A percentile compares a stretch with the other conserved stretches of the same genome.
phyloP scores from a whole-genome alignment of 1,140 invertebrate genomes.

The Solenopsis fugax region DNA sequence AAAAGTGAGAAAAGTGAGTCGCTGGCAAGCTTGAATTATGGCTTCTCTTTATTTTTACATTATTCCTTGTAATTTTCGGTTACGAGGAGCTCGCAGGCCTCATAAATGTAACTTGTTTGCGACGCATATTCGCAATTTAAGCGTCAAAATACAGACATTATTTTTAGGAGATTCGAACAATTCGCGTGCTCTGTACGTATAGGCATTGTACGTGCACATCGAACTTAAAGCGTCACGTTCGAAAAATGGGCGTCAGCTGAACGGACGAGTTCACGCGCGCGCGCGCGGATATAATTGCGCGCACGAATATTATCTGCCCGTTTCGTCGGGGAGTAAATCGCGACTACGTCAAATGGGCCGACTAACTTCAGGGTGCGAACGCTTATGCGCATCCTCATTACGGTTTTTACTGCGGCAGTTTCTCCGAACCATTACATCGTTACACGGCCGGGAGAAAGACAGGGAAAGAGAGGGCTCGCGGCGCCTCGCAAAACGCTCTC shows the following conservation, averaged over 20 bases:
- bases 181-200: neutral
- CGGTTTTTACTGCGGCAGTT: slow-evolving; percentile 73
- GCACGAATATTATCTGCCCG: slow-evolving; percentile 59
- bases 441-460: slow-evolving; percentile 32
- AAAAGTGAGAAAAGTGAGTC: no score
- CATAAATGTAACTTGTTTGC: neutral
- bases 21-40: no score
- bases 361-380: slow-evolving; percentile 67
- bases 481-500: slow-evolving; percentile 32
- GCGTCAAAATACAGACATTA: slow-evolving; percentile 35
- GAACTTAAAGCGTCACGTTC: neutral
- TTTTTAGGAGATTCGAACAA: slow-evolving; percentile 19
- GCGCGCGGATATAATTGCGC: slow-evolving; percentile 61
- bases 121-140: neutral
- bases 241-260: slow-evolving; percentile 27
- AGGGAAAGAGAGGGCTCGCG: slow-evolving; percentile 2
- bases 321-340: slow-evolving; percentile 56
- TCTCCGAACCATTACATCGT: slow-evolving; percentile 67
- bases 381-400: slow-evolving; percentile 72
- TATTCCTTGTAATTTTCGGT: neutral
- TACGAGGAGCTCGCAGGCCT: neutral
- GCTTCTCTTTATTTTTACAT: neutral
- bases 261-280: neutral
- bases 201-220: neutral
- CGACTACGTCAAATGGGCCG: slow-evolving; percentile 30